A percentile compares a stretch with the other conserved stretches of the same genome.
These are phyloP conservation scores for Dermatophagoides farinae DNA, from an alignment of 1,140 invertebrate species.

Conservation along the genomic window DNA sequence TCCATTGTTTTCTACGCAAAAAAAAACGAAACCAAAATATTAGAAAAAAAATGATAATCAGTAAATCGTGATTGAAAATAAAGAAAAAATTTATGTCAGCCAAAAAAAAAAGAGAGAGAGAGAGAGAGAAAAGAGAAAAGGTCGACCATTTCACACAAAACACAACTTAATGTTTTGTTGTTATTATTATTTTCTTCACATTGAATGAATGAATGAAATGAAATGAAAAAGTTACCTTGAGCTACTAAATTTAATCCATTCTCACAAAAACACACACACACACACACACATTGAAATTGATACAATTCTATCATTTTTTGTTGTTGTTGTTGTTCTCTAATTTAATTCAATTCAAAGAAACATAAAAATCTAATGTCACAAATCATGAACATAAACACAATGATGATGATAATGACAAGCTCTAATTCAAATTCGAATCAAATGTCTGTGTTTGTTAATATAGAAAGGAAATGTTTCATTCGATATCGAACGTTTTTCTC, in stretches of 20 bases:
- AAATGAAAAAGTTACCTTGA: not conserved
- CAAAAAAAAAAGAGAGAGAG: no score
- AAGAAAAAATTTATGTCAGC: not conserved
- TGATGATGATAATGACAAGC: no score
- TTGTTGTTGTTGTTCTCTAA: no score
- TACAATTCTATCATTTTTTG: no score
- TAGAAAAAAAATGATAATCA: slow-evolving; percentile 13
- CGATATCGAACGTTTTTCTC: no score
- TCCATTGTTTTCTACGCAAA: slow-evolving; percentile 60
- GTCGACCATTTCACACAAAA: not conserved
- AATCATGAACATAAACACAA: no score
- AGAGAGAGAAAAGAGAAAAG: not conserved
- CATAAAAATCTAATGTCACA: not conserved
- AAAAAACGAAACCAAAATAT: slow-evolving; percentile 18
- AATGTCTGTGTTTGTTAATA: no score
- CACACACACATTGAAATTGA: not conserved
- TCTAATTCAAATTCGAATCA: no score
- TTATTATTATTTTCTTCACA: no score
- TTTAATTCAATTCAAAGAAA: not conserved
- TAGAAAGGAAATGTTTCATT: no score
- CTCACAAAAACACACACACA: not conserved
- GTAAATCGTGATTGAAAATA: slow-evolving; percentile 6
- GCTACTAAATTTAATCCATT: no score
- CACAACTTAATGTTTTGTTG: no score
- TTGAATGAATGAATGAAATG: not conserved